phyloP scores from a whole-genome alignment of 1,140 invertebrate species.

The Drosophila bifasciata region DNA sequence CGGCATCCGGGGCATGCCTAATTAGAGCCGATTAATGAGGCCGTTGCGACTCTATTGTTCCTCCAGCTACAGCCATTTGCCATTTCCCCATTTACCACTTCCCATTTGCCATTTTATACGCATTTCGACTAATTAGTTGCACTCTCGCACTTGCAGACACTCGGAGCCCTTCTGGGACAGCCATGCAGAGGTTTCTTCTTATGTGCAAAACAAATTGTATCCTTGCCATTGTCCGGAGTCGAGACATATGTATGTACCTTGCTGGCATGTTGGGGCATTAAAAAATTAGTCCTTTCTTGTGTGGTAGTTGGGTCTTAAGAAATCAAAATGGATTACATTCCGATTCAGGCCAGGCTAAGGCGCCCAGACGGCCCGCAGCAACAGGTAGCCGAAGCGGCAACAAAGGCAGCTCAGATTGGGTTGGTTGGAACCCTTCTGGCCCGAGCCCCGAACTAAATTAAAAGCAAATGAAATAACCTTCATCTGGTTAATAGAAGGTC shows the following conservation, averaged over 20 bases:
- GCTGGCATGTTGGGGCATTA: slow-evolving; percentile 48
- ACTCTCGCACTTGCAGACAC: slow-evolving; percentile 5
- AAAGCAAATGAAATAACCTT: slow-evolving; percentile 79
- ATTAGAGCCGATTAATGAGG: slow-evolving; percentile 58
- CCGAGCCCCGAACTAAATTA: slow-evolving; percentile 58
- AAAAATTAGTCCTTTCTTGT: slow-evolving; percentile 64
- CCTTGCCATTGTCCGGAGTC: slow-evolving; percentile 15
- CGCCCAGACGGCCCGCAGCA: slow-evolving; percentile 39
- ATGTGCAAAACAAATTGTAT: slow-evolving; percentile 34
- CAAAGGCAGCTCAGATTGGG: slow-evolving; percentile 48
- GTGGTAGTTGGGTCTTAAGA: slow-evolving; percentile 52
- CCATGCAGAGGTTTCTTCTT: neutral
- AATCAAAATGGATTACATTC: slow-evolving; percentile 71
- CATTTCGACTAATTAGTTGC: slow-evolving; percentile 69
- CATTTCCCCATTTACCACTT: no score
- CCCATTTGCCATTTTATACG: slow-evolving; percentile 47
- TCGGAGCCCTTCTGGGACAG: neutral
- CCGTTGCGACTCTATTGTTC: slow-evolving; percentile 28
- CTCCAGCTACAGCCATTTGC: slow-evolving; percentile 10
- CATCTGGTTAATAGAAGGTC: slow-evolving; percentile 63
- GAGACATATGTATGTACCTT: neutral
- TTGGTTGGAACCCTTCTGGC: neutral
- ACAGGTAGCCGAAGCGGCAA: slow-evolving; percentile 53
- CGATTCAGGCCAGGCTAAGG: slow-evolving; percentile 24
- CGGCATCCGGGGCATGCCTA: slow-evolving; percentile 45